A percentile compares a stretch with the other conserved stretches of the same genome.
phyloP scores from a whole-genome alignment of 2,888 invertebrate species.

The Lacanobia wlatinum region DNA sequence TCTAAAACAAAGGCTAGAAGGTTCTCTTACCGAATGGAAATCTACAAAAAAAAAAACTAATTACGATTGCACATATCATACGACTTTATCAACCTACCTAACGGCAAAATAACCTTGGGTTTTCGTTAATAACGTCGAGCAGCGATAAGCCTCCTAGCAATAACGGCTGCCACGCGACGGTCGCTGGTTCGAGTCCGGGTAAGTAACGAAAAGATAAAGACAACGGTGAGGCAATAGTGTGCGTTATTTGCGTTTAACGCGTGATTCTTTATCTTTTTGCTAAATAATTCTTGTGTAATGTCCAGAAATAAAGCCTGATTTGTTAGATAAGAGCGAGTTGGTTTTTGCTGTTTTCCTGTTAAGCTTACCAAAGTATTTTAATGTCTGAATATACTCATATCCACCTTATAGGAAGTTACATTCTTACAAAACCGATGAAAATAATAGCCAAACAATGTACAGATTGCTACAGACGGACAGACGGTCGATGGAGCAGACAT shows the following conservation, averaged over 20 bases:
- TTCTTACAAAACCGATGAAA: no score
- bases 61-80: slow-evolving; percentile 1
- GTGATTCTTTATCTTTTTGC: slow-evolving; percentile 26
- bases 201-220: slow-evolving; percentile 32
- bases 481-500: no score
- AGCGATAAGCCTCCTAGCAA: slow-evolving; percentile 22
- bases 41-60: not conserved
- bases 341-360: not conserved
- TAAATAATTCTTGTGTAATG: not conserved
- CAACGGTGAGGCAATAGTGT: slow-evolving; percentile 19
- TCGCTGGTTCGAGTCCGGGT: not conserved
- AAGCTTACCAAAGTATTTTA: no score
- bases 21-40: not conserved
- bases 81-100: slow-evolving; percentile 7
- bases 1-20: not conserved
- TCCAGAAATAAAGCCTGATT: not conserved
- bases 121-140: slow-evolving; percentile 11
- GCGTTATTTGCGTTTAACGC: slow-evolving; percentile 1
- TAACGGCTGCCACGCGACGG: slow-evolving; percentile 30
- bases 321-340: not conserved
- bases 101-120: slow-evolving; percentile 25
- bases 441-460: no score
- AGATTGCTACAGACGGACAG: no score
- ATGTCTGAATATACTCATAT: no score
- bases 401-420: no score